phyloP scores from a whole-genome alignment of 1,140 invertebrate species.

The Lethrus apterus region DNA sequence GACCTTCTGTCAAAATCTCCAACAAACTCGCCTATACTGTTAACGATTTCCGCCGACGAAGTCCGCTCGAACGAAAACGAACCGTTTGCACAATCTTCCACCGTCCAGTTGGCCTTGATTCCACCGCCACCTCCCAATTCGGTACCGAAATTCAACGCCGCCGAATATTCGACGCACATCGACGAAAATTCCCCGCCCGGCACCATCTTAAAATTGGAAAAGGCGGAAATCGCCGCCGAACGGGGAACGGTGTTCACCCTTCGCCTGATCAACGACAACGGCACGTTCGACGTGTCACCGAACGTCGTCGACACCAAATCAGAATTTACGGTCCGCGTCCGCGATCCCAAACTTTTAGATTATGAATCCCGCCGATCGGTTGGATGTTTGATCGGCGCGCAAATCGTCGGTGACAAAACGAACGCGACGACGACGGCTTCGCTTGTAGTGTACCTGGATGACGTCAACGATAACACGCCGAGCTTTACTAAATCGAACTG shows the following conservation, averaged over 20 bases:
- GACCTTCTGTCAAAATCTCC: slow-evolving; percentile 70
- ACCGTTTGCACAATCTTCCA: slow-evolving; percentile 65
- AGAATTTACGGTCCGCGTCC: slow-evolving; percentile 73
- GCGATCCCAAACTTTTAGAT: slow-evolving; percentile 73
- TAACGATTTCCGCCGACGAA: slow-evolving; percentile 79
- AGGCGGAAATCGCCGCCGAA: slow-evolving; percentile 50
- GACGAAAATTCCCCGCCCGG: slow-evolving; percentile 79
- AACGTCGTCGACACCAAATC: slow-evolving; percentile 74
- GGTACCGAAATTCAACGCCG: slow-evolving; percentile 30
- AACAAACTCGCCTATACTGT: slow-evolving; percentile 66
- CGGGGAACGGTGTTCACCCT: slow-evolving; percentile 76
- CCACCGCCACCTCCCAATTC: slow-evolving; percentile 40
- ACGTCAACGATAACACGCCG: slow-evolving; percentile 86
- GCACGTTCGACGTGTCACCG: slow-evolving; percentile 82
- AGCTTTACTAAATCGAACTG: slow-evolving; percentile 68
- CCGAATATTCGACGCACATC: slow-evolving; percentile 47
- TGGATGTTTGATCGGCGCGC: slow-evolving; percentile 72
- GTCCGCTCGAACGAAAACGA: slow-evolving; percentile 57
- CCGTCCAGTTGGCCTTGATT: slow-evolving; percentile 70
- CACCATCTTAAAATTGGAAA: slow-evolving; percentile 60
- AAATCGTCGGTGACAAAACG: slow-evolving; percentile 55
- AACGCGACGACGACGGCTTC: slow-evolving; percentile 65
- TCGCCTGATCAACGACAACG: slow-evolving; percentile 70
- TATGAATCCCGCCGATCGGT: slow-evolving; percentile 71
- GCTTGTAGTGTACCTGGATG: slow-evolving; percentile 72